Evolutionary conservation across 2,113 vertebrate species (phyloP).

Genomic region (Gadus macrocephalus): DNA sequence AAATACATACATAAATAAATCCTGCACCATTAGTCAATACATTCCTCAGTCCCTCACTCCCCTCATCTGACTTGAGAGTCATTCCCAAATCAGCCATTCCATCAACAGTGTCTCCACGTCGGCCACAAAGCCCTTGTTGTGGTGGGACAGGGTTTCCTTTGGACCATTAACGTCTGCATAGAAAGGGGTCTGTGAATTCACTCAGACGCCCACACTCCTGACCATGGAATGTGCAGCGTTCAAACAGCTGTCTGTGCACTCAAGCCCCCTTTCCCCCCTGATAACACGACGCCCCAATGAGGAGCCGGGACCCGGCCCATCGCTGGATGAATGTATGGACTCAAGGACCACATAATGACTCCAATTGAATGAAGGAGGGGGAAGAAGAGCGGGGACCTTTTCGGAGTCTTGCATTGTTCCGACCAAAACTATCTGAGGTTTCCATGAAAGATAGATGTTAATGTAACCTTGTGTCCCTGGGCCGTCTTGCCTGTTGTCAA

Average conservation of each 20-base stretch:
- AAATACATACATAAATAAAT: too few relatives aligned
- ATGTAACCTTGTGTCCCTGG: constrained; percentile 49
- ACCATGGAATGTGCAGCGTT: constrained; percentile 58
- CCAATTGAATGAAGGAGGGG: constrained; percentile 16
- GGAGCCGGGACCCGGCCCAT: constrained; percentile 49
- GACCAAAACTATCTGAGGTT: constrained; percentile 7
- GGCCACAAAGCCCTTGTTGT: constrained; percentile 46
- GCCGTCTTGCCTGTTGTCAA: constrained; percentile 29
- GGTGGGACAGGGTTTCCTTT: constrained; percentile 27
- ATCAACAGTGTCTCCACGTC: constrained; percentile 8
- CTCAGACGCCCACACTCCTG: constrained; percentile 51
- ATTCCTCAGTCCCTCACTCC: too few relatives aligned
- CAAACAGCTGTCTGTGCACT: constrained; percentile 53
- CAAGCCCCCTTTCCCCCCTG: constrained; percentile 29
- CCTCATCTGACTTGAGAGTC: too few relatives aligned
- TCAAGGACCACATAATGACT: too few relatives aligned
- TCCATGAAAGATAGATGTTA: constrained; percentile 39
- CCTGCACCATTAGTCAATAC: too few relatives aligned
- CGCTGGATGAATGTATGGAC: constrained; percentile 40
- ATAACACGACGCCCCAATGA: constrained; percentile 39
- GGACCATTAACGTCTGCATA: constrained; percentile 21
- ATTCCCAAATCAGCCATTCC: background rate
- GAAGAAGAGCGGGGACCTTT: background rate
- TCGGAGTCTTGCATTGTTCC: background rate
- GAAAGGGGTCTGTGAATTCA: constrained; percentile 55